Evolutionary conservation across 1,140 invertebrate genomes (phyloP).

Genomic region (Capitella teleta): DNA sequence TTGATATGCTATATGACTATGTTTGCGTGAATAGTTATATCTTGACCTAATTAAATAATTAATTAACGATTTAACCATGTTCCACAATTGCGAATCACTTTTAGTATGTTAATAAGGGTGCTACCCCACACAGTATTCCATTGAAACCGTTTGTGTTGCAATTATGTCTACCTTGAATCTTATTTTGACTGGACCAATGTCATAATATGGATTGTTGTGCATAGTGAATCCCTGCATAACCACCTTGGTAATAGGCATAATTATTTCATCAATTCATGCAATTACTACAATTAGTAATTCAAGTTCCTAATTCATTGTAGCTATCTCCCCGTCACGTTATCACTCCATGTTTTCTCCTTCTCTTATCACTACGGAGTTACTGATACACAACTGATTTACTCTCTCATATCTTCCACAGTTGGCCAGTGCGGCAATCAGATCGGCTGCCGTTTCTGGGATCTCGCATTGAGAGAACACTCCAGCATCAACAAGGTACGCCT

Average conservation of each 20-base stretch:
- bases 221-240: too few relatives aligned
- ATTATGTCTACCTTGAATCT: too few relatives aligned
- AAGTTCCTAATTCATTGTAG: neutral
- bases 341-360: neutral
- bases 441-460: slow-evolving; percentile 58
- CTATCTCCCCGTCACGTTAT: neutral
- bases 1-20: too few relatives aligned
- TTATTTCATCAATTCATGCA: neutral
- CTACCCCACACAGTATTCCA: too few relatives aligned
- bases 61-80: too few relatives aligned
- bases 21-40: too few relatives aligned
- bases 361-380: neutral
- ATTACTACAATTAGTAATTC: neutral
- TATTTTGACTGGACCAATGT: too few relatives aligned
- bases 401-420: slow-evolving; percentile 24
- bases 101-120: too few relatives aligned
- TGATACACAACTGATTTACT: neutral
- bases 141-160: too few relatives aligned
- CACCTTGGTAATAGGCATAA: neutral
- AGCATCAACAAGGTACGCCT: slow-evolving; percentile 39
- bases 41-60: too few relatives aligned
- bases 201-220: too few relatives aligned
- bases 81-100: too few relatives aligned
- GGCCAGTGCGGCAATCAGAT: slow-evolving; percentile 69
- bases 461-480: slow-evolving; percentile 55